phyloP scores from a whole-genome alignment of 2,797 vertebrate genomes.

The Allobates femoralis region DNA sequence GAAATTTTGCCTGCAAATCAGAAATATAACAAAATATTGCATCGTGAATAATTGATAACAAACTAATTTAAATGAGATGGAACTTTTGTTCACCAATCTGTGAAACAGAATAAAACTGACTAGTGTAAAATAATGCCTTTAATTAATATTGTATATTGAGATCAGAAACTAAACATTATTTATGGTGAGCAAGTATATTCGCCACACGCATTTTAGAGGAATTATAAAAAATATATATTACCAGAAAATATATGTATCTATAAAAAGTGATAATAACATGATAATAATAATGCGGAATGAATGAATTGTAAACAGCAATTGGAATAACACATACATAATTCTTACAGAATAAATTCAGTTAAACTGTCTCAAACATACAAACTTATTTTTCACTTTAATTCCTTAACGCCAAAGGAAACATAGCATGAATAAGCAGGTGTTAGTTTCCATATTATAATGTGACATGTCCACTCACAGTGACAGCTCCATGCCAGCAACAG shows the following conservation, averaged over 20 bases:
- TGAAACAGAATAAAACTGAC: conserved; percentile 61
- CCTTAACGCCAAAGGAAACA: no score
- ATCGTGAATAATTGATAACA: conserved; percentile 59
- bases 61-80: conserved; percentile 56
- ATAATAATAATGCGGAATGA: conserved; percentile 22
- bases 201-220: neutral
- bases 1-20: conserved; percentile 32
- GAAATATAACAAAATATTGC: conserved; percentile 39
- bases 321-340: neutral
- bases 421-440: no score
- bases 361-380: neutral
- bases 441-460: no score
- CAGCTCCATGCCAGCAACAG: no score
- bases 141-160: conserved; percentile 58
- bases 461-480: no score
- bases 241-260: neutral
- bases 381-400: neutral
- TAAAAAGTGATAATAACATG: conserved; percentile 31
- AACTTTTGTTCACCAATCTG: conserved; percentile 58
- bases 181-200: conserved; percentile 8
- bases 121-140: conserved; percentile 61
- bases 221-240: conserved; percentile 25
- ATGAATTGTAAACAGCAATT: conserved; percentile 2
- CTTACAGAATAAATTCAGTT: neutral
- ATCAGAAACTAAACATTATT: conserved; percentile 37